Conservation (phyloP, 1,140 invertebrate species). For the Oreohelix idahoensis region DNA sequence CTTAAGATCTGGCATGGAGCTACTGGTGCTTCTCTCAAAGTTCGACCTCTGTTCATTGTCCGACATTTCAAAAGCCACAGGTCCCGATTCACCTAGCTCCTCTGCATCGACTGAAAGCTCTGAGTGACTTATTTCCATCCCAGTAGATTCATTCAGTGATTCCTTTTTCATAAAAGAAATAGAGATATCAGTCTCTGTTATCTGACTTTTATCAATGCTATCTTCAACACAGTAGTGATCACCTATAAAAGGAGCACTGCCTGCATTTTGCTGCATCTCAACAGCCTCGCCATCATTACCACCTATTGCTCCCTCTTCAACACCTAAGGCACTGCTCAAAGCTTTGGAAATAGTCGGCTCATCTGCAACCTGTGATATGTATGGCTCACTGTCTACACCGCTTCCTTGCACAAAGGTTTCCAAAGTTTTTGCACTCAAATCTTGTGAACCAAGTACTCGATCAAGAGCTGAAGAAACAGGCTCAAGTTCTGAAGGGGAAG, state of each 20-base stretch:
- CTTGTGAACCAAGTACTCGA: too few species aligned
- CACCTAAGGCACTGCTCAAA: neutral
- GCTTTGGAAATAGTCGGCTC: neutral
- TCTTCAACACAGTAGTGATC: neutral
- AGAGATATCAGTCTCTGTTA: neutral
- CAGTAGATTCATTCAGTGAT: neutral
- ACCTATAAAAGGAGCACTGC: neutral
- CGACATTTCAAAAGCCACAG: neutral
- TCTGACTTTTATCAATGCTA: neutral
- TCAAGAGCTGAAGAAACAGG: too few species aligned
- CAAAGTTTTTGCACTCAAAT: too few species aligned
- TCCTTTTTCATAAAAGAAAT: neutral
- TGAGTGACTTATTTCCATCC: neutral
- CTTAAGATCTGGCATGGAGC: constrained; percentile 22
- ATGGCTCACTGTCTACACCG: neutral
- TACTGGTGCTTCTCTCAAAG: constrained; percentile 28
- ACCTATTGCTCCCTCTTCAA: neutral
- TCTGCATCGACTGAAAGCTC: constrained; percentile 9
- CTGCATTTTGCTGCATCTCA: neutral
- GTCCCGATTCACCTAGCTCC: neutral
- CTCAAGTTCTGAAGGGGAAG: too few species aligned
- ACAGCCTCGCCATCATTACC: neutral
- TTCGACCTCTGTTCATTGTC: constrained; percentile 24
- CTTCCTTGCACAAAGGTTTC: neutral
- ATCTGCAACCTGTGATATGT: neutral